These are phyloP conservation scores for Microtus ochrogaster DNA, from an alignment of 2,113 vertebrate species.

Conservation along the genomic window DNA sequence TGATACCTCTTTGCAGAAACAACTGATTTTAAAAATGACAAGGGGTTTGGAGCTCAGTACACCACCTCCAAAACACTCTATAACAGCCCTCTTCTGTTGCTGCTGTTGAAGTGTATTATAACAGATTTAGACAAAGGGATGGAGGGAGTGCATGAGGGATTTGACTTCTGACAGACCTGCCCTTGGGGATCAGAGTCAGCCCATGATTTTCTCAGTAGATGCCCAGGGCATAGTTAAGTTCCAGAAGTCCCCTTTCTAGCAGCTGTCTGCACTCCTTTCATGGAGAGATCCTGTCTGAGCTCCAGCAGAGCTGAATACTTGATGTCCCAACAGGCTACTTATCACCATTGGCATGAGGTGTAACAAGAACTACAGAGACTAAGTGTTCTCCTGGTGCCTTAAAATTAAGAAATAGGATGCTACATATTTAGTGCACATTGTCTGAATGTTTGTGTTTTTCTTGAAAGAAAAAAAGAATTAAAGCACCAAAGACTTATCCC, in stretches of 20 bases:
- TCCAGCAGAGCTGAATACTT: not conserved
- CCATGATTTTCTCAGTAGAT: not conserved
- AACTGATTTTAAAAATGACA: constrained; percentile 32
- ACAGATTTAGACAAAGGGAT: not conserved
- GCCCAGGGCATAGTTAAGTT: not conserved
- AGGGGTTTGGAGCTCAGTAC: not conserved
- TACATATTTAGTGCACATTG: not conserved
- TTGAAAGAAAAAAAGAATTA: not conserved
- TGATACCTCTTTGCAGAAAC: not conserved
- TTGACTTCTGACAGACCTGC: not conserved
- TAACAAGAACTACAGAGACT: not conserved
- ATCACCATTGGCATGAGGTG: too few species aligned
- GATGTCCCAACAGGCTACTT: not conserved
- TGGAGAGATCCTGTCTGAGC: not conserved
- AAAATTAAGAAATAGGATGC: not conserved
- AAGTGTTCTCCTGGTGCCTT: not conserved
- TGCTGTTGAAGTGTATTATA: not conserved
- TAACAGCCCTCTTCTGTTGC: not conserved
- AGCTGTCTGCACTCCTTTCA: not conserved
- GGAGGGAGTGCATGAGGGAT: not conserved
- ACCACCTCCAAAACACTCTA: not conserved
- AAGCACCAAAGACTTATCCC: not conserved
- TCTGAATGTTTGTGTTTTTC: constrained; percentile 28
- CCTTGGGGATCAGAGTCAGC: not conserved
- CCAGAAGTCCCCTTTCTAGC: not conserved